Evolutionary conservation across 2,888 invertebrate genomes (phyloP).

Genomic region (Coenonympha arcania): DNA sequence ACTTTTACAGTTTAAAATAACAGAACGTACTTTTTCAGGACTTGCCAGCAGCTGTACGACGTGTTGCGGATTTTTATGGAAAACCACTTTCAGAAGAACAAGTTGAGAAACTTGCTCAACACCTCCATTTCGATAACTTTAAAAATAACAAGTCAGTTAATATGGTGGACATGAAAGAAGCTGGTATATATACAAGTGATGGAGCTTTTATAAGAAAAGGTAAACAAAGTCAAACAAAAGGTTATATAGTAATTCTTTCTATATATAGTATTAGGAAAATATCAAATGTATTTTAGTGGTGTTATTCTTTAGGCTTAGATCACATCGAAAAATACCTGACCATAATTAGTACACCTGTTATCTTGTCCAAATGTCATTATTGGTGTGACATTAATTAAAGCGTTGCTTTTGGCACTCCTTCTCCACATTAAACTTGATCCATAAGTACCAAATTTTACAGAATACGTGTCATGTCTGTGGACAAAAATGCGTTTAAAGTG

Average conservation of each 20-base stretch:
- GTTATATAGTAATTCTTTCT: not conserved
- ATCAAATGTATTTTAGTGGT: too few species aligned
- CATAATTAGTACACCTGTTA: too few species aligned
- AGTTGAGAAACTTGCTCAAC: constrained; percentile 70
- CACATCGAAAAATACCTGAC: too few species aligned
- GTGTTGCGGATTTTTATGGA: constrained; percentile 72
- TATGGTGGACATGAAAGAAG: constrained; percentile 62
- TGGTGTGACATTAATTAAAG: too few species aligned
- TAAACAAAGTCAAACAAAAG: not conserved
- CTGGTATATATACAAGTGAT: constrained; percentile 67
- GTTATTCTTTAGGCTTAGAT: too few species aligned
- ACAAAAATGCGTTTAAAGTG: too few species aligned
- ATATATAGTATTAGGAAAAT: too few species aligned
- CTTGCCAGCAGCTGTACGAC: constrained; percentile 58
- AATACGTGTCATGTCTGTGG: too few species aligned
- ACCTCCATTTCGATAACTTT: constrained; percentile 84
- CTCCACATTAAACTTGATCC: too few species aligned
- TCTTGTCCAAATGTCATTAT: too few species aligned
- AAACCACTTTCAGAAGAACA: constrained; percentile 68
- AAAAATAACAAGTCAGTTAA: constrained; percentile 83
- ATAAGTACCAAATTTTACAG: too few species aligned
- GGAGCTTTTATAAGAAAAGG: constrained; percentile 75
- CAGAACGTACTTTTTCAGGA: constrained; percentile 51
- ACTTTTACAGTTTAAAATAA: not conserved
- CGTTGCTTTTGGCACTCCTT: too few species aligned